These are phyloP conservation scores for Falco punctatus DNA, from an alignment of 2,113 vertebrate genomes.

Conservation along the genomic window DNA sequence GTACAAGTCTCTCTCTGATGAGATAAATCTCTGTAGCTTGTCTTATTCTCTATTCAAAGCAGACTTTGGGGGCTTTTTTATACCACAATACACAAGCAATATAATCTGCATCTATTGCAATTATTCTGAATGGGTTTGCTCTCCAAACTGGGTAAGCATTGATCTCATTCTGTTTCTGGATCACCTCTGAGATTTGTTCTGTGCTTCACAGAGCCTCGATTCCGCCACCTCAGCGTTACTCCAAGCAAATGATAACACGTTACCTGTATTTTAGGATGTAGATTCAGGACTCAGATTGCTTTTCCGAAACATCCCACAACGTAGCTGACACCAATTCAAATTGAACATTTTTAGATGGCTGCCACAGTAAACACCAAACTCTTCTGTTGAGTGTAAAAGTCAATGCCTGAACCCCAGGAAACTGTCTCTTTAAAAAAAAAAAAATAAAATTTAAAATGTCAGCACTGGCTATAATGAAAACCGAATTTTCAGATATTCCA, in stretches of 20 bases:
- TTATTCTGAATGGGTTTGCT: background rate
- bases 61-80: background rate
- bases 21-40: background rate
- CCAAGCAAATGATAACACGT: background rate
- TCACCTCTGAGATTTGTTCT: background rate
- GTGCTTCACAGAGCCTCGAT: background rate
- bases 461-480: background rate
- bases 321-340: background rate
- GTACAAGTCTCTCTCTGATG: background rate
- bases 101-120: background rate
- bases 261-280: background rate
- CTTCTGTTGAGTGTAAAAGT: background rate
- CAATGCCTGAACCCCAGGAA: background rate
- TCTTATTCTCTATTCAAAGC: background rate
- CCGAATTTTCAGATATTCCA: background rate
- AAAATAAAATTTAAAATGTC: background rate
- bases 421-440: background rate
- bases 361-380: background rate
- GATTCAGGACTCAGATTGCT: background rate
- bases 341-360: background rate
- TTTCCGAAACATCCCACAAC: conserved; percentile 7
- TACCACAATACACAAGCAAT: background rate
- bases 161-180: background rate
- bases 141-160: background rate
- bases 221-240: background rate